phyloP scores from a whole-genome alignment of 2,113 vertebrate genomes.

The Siniperca chuatsi region DNA sequence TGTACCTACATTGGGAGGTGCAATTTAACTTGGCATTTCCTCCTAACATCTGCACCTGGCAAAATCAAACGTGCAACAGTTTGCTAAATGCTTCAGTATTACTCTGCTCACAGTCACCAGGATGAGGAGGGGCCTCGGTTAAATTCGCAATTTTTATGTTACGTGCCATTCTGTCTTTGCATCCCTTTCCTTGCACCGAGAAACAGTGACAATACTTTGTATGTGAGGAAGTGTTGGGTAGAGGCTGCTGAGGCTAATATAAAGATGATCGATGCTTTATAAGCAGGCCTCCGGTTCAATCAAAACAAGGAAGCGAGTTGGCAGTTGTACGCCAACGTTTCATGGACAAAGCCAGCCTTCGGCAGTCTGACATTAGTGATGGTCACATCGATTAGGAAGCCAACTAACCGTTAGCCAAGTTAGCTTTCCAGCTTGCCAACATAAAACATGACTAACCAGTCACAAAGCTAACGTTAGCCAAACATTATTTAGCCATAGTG shows the following conservation, averaged over 20 bases:
- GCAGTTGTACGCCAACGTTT: conserved; percentile 19
- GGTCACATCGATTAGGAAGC: conserved; percentile 51
- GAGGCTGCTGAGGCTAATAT: conserved; percentile 1
- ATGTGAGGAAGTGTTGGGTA: conserved; percentile 2
- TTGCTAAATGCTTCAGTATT: neutral
- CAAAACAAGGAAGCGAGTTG: conserved; percentile 52
- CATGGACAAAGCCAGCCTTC: conserved; percentile 47
- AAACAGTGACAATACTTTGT: neutral
- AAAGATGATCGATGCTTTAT: conserved; percentile 47
- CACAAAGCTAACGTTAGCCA: conserved; percentile 62
- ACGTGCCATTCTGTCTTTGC: neutral
- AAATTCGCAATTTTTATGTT: neutral
- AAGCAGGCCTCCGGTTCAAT: conserved; percentile 42
- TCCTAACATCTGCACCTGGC: neutral
- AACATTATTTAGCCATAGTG: conserved; percentile 42
- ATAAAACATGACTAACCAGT: conserved; percentile 27
- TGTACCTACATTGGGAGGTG: neutral
- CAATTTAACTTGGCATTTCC: neutral
- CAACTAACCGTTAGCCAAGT: conserved; percentile 44
- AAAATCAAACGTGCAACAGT: neutral
- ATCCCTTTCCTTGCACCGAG: neutral
- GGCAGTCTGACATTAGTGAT: neutral
- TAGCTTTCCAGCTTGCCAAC: conserved; percentile 38
- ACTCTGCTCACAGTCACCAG: neutral
- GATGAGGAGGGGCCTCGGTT: conserved; percentile 8